phyloP scores from a whole-genome alignment of 2,113 vertebrate genomes.

The Onychostoma macrolepis region DNA sequence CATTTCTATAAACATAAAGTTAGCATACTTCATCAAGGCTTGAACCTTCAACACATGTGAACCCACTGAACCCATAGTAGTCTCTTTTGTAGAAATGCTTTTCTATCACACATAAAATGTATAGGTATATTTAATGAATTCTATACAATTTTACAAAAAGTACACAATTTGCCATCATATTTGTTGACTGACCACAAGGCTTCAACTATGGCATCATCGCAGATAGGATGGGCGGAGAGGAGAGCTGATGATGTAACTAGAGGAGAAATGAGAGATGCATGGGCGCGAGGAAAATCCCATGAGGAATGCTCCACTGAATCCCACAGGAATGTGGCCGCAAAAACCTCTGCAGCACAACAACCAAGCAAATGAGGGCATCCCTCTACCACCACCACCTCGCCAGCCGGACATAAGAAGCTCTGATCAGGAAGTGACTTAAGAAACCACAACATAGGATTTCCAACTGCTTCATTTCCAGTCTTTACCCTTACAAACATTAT shows the following conservation, averaged over 20 bases:
- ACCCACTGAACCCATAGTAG: conserved; percentile 14
- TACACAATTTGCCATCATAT: neutral
- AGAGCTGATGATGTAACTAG: conserved; percentile 36
- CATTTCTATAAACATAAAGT: conserved; percentile 46
- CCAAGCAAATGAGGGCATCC: conserved; percentile 52
- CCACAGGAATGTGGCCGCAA: conserved; percentile 61
- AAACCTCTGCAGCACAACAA: conserved; percentile 48
- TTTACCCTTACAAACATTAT: conserved; percentile 1
- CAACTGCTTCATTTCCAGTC: conserved; percentile 17
- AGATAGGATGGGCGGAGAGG: conserved; percentile 6
- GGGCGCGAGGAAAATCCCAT: conserved; percentile 52
- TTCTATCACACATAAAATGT: neutral
- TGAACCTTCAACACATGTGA: conserved; percentile 29
- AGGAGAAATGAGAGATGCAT: conserved; percentile 24
- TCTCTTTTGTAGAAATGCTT: neutral
- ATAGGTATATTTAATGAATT: neutral
- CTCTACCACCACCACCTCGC: conserved; percentile 17
- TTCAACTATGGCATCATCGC: conserved; percentile 16
- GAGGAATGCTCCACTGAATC: conserved; percentile 59
- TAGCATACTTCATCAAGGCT: conserved; percentile 8
- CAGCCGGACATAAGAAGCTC: conserved; percentile 38
- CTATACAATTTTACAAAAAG: neutral
- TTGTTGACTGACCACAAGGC: neutral
- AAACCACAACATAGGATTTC: conserved; percentile 43
- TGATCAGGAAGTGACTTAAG: conserved; percentile 5